Evolutionary conservation across 2,113 vertebrate species (phyloP).

Genomic region (Alaudala cheleensis): DNA sequence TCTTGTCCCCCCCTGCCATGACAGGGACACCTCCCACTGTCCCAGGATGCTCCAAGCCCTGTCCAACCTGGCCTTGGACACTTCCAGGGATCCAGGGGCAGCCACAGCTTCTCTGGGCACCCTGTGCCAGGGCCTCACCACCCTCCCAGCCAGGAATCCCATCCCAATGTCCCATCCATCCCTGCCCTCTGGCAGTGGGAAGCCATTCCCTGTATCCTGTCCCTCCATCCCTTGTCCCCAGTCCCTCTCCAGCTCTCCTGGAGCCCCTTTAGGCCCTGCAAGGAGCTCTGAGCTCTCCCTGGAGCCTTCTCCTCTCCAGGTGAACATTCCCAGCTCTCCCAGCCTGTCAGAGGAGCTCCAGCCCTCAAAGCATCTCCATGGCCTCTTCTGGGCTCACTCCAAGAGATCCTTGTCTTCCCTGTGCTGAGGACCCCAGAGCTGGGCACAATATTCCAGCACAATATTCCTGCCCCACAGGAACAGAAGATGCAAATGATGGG

Average conservation of each 20-base stretch:
- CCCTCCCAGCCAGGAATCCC: fast-evolving
- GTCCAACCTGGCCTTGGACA: fast-evolving
- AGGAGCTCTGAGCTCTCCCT: not conserved
- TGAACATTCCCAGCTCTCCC: fast-evolving
- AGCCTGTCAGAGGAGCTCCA: not conserved
- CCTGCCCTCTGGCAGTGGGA: not conserved
- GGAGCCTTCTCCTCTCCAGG: not conserved
- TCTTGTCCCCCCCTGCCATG: not conserved
- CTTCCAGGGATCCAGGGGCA: not conserved
- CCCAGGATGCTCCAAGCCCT: fast-evolving
- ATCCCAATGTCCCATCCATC: not conserved
- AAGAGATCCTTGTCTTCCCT: not conserved
- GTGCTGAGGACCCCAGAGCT: not conserved
- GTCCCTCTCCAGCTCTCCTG: not conserved
- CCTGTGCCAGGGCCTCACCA: fast-evolving
- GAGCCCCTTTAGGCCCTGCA: not conserved
- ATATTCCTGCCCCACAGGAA: not conserved
- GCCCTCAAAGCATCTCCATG: not conserved
- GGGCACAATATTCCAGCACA: fast-evolving
- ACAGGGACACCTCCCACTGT: fast-evolving
- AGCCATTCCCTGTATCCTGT: not conserved
- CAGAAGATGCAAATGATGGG: not conserved
- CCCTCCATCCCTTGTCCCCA: not conserved
- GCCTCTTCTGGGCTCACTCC: not conserved
- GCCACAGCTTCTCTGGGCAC: not conserved